Evolutionary conservation across 2,888 invertebrate genomes (phyloP), one percentile per base, ranked within the genome.

Genomic region (Mactromeris polynyma): DNA sequence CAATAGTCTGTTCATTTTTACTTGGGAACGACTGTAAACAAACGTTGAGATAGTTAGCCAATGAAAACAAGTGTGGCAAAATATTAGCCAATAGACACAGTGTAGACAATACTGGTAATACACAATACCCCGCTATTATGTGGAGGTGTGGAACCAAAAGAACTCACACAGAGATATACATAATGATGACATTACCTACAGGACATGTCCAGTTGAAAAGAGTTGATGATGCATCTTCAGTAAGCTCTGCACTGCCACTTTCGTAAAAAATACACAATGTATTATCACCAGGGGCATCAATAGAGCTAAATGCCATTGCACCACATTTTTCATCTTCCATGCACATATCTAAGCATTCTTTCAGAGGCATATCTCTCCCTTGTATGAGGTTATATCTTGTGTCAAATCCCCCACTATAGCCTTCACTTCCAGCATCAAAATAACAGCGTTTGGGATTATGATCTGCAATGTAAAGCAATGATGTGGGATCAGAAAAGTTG

Each of bases 151-250:
- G n/a, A 46, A 46, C 11, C 46, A 46, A 46, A 46, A 3, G 2
- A 14, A 46, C 14, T 1, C 11, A 46, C n/a, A 64, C n/a, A 64
- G 6, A 79, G 42, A 81, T 19, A 26, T 14, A 14, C 26, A 81
- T n/a, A n/a, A n/a, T n/a, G n/a, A n/a, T n/a, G n/a, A 51, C 58
- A 21, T 64, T 86, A 84, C 86, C 86, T 69, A 51, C 77, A 19
- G 89, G 85, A 21, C 89, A 83, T 6, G 26, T 77, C 21, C 85
- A 51, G 42, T 40, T 42, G 46, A 33, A 86, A 36, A 64, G 77
- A 14, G 58, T n/a, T 21, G 85, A 31, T 19, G 17, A 38, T 2
- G 40, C 19, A 11, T n/a, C 19, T 38, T 21, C 31, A 26, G 36
- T 9, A n/a, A 2, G 9, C 9, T 26, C 58, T 26, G 6, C n/a